A percentile compares a stretch with the other conserved stretches of the same genome.
Conservation (phyloP, 2,797 vertebrate genomes). For the Syngnathus acus region DNA sequence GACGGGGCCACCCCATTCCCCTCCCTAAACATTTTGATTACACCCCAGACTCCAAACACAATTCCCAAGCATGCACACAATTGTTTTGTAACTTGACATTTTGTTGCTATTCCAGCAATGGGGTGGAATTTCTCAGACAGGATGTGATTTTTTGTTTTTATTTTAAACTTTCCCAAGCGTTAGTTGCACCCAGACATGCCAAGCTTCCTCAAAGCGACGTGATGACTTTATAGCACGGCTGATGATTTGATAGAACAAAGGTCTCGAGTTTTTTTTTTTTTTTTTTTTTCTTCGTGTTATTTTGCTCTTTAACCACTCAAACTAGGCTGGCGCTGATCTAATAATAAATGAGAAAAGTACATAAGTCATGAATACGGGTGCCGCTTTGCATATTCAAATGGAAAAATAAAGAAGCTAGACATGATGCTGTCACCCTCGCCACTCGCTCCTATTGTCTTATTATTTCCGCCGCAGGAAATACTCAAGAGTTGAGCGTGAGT, state of each 20-base stretch:
- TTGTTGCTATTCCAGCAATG: slow-evolving; percentile 17
- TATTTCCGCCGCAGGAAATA: slow-evolving; percentile 59
- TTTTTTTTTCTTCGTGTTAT: slow-evolving; percentile 32
- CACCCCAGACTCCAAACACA: slow-evolving; percentile 22
- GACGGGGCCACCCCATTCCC: slow-evolving; percentile 9
- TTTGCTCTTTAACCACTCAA: not conserved
- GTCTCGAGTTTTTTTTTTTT: slow-evolving; percentile 47
- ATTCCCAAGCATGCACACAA: slow-evolving; percentile 13
- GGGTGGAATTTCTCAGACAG: slow-evolving; percentile 26
- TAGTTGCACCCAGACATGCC: not conserved
- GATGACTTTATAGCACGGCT: slow-evolving; percentile 19
- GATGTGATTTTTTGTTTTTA: not conserved
- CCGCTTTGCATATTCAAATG: slow-evolving; percentile 18
- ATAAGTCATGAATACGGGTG: no score
- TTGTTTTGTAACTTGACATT: slow-evolving; percentile 45
- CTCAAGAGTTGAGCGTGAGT: slow-evolving; percentile 44
- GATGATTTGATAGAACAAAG: slow-evolving; percentile 37
- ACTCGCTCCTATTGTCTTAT: slow-evolving; percentile 58
- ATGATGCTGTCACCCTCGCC: not conserved
- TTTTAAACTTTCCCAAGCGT: not conserved
- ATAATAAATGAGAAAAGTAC: slow-evolving; percentile 5
- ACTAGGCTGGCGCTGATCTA: not conserved
- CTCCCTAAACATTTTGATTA: slow-evolving; percentile 18
- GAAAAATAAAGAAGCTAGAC: not conserved
- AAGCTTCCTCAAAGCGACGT: not conserved